Percentiles rank a stretch among this genome's conserved stretches.
These are phyloP conservation scores for Pteronura brasiliensis DNA, from an alignment of 2,113 vertebrate genomes.

Conservation along the genomic window DNA sequence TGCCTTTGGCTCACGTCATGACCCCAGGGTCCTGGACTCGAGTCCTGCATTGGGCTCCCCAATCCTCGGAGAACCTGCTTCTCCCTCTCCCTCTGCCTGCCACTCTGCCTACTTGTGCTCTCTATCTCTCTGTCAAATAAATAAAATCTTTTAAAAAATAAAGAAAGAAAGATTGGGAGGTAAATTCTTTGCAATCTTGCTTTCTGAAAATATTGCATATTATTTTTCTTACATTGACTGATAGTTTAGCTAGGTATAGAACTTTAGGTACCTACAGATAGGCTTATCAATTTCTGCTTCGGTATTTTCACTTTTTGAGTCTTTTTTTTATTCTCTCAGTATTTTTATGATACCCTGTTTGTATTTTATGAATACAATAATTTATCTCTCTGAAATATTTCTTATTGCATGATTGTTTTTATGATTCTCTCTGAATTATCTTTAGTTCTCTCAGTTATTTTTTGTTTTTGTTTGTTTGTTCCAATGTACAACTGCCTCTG, in stretches of 20 bases:
- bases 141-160: too few species aligned
- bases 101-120: too few species aligned
- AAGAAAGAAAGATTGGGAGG: not conserved
- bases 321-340: not conserved
- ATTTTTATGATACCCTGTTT: not conserved
- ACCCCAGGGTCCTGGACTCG: too few species aligned
- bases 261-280: not conserved
- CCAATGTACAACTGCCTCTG: not conserved
- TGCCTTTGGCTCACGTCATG: too few species aligned
- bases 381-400: not conserved
- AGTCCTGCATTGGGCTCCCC: too few species aligned
- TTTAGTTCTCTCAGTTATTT: not conserved
- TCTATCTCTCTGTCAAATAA: too few species aligned
- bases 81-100: too few species aligned
- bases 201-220: not conserved
- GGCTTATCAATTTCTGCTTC: not conserved
- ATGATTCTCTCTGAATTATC: not conserved
- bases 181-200: not conserved
- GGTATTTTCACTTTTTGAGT: not conserved
- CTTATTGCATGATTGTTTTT: conserved; percentile 10
- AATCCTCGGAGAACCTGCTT: too few species aligned
- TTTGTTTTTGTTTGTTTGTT: not conserved
- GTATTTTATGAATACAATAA: not conserved
- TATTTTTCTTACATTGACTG: not conserved
- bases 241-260: not conserved